These are phyloP conservation scores for Homalodisca vitripennis DNA, from an alignment of 1,140 invertebrate genomes.

Conservation along the genomic window DNA sequence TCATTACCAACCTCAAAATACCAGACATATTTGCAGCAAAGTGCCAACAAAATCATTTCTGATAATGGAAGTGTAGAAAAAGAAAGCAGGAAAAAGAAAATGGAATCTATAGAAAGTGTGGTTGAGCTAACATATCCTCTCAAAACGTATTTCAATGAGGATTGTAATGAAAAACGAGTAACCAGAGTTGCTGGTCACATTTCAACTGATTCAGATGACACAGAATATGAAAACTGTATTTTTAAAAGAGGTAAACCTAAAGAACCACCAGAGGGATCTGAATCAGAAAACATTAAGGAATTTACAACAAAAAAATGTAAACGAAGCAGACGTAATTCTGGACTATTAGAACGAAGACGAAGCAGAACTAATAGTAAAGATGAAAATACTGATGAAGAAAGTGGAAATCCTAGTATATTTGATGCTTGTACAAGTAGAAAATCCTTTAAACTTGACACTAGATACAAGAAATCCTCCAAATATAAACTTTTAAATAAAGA, in stretches of 20 bases:
- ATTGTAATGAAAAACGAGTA: conserved; percentile 24
- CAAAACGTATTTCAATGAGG: conserved; percentile 11
- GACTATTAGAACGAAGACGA: conserved; percentile 6
- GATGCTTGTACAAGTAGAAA: conserved; percentile 7
- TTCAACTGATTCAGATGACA: conserved; percentile 13
- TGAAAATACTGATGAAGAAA: conserved; percentile 12
- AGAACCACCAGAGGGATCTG: neutral
- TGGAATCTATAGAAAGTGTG: neutral
- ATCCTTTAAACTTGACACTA: neutral
- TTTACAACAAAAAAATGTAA: conserved; percentile 1
- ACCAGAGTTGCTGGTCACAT: neutral
- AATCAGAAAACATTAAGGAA: neutral
- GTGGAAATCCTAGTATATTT: neutral
- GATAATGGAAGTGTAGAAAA: too few relatives aligned
- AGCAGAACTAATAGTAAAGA: conserved; percentile 9
- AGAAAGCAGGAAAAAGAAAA: neutral
- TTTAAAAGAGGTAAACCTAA: neutral
- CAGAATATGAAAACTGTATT: neutral
- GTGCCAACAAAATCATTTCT: too few relatives aligned
- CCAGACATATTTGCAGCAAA: too few relatives aligned
- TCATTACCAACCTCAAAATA: too few relatives aligned
- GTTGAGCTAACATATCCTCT: conserved; percentile 16
- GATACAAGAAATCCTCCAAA: neutral
- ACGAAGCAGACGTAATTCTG: conserved; percentile 11
- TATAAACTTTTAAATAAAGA: neutral